Evolutionary conservation across 2,113 vertebrate genomes (phyloP), one percentile per base, ranked within the genome.

Genomic region (Marcusenius ussheri): DNA sequence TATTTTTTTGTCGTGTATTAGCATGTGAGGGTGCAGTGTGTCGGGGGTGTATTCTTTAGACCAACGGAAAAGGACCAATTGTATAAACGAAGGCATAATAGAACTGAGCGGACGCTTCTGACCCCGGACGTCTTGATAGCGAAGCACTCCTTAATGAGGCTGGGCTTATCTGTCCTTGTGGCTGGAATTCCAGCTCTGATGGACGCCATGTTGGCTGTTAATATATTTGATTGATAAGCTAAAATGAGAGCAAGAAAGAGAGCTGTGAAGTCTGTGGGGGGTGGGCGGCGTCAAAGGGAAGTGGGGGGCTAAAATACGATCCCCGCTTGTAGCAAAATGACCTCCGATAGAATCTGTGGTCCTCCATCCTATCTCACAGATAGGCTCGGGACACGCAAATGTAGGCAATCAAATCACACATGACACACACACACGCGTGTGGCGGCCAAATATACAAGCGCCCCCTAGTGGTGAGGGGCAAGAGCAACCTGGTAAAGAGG

Each of bases 151-250:
- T 92, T 93, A 92, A 93, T 92, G 93, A 95, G 96, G 96, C 96
- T 96, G 96, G 95, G 83, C 95, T 97, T 97, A 96, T 97, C 96
- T 96, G 93, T 91, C 94, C 96, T 94, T 94, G 96, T 95, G 95
- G 93, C 56, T 94, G 94, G 95, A 95, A 95, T 94, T 5, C 42
- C 95, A 94, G 95, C 96, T 95, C 95, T 95, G 95, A 96, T 96
- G 94, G 94, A 94, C 95, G 94, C 94, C 94, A 94, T 92, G 94
- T 95, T 94, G 95, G 91, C 94, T 94, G 95, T 96, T 96, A 96
- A 96, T 96, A 95, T 93, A 96, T 96, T 95, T 95, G 93, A 95
- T 94, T 96, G 96, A 97, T 96, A 96, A 95, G 92, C 91, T 89
- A 93, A 92, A 92, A 90, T 91, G 91, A 94, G 94, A 92, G 92